These are phyloP conservation scores for Sebastes baramenuke DNA, from an alignment of 2,797 vertebrate species.

Conservation along the genomic window DNA sequence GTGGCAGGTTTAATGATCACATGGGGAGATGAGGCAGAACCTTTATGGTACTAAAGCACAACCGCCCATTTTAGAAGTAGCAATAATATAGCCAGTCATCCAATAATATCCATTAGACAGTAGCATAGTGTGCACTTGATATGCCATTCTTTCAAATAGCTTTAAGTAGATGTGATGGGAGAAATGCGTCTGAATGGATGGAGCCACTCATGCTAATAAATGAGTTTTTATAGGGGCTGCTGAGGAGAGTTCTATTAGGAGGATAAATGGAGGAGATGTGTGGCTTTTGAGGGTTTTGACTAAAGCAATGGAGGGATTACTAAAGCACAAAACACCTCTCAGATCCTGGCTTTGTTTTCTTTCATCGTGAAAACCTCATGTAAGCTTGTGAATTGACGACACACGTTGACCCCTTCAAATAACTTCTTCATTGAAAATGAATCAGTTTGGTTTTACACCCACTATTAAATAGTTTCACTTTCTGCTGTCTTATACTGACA, in stretches of 20 bases:
- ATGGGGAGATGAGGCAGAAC: background rate
- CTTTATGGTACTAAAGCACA: background rate
- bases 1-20: background rate
- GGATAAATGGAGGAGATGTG: background rate
- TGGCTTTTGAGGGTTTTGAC: background rate
- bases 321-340: background rate
- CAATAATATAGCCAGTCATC: background rate
- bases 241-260: background rate
- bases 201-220: background rate
- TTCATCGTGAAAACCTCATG: background rate
- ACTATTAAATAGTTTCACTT: background rate
- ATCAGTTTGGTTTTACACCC: background rate
- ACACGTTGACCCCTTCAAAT: background rate
- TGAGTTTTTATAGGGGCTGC: background rate
- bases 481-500: background rate
- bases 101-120: background rate
- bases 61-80: background rate
- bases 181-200: background rate
- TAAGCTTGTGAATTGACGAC: background rate
- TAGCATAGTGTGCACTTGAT: background rate
- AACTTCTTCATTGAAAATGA: background rate
- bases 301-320: background rate
- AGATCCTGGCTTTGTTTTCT: background rate
- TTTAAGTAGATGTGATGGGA: constrained; percentile 1
- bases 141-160: background rate